Evolutionary conservation across 2,113 vertebrate species (phyloP).

Genomic region (Aspidoscelis tigris): DNA sequence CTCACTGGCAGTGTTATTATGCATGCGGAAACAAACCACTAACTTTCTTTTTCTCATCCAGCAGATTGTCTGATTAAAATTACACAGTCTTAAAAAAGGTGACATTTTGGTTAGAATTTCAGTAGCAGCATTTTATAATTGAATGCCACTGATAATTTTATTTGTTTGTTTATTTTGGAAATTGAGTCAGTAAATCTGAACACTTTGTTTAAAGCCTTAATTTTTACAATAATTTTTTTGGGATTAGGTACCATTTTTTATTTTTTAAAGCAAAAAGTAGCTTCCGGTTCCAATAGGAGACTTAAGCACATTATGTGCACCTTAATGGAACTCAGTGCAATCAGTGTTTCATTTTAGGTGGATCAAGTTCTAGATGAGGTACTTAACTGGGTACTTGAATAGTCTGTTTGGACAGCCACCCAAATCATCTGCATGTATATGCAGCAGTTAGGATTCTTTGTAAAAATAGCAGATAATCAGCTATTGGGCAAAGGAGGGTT

Average conservation of each 20-base stretch:
- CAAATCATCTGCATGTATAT: too few relatives aligned
- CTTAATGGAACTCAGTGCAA: background rate
- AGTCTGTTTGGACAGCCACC: too few relatives aligned
- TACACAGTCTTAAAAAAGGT: background rate
- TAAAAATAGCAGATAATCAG: background rate
- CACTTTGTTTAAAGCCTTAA: background rate
- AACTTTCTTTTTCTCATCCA: background rate
- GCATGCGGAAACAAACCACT: background rate
- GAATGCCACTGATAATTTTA: background rate
- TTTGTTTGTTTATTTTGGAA: too few relatives aligned
- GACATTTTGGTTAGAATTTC: background rate
- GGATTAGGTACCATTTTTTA: too few relatives aligned
- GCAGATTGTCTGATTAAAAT: background rate
- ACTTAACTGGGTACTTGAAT: too few relatives aligned
- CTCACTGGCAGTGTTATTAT: too few relatives aligned
- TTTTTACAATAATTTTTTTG: background rate
- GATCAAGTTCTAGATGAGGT: background rate
- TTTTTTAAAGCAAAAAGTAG: background rate
- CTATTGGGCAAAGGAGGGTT: background rate
- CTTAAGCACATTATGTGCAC: background rate
- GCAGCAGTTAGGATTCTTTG: background rate
- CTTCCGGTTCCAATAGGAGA: background rate
- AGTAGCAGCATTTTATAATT: background rate
- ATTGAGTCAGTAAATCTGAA: background rate
- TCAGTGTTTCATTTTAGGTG: background rate